Evolutionary conservation across 2,113 vertebrate genomes (phyloP).

Genomic region (Ophthalmolycus amberensis): DNA sequence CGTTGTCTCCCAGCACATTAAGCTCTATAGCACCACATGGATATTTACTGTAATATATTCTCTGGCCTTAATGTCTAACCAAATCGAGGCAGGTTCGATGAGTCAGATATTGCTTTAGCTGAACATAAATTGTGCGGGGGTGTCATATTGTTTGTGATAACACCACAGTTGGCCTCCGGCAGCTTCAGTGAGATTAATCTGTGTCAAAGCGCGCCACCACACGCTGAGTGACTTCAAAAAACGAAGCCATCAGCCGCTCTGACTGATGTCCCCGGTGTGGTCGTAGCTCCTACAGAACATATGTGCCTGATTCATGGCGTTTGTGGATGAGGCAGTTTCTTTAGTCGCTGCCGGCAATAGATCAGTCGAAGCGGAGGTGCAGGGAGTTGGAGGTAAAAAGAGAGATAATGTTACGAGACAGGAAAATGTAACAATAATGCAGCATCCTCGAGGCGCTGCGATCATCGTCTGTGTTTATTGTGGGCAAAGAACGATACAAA

Average conservation of each 20-base stretch:
- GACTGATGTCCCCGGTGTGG: conserved; percentile 47
- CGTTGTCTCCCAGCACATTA: conserved; percentile 29
- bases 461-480: conserved; percentile 66
- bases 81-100: conserved; percentile 14
- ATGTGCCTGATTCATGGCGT: conserved; percentile 49
- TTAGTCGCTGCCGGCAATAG: conserved; percentile 16
- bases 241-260: conserved; percentile 39
- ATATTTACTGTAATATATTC: conserved; percentile 25
- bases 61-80: conserved; percentile 8
- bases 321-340: conserved; percentile 24
- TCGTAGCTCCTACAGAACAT: conserved; percentile 38
- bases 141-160: conserved; percentile 48
- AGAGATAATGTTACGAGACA: background rate
- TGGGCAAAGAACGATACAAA: conserved; percentile 71
- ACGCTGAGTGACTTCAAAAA: conserved; percentile 39
- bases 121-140: background rate
- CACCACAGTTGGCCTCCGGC: conserved; percentile 20
- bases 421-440: conserved; percentile 15
- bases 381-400: background rate
- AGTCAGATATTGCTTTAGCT: conserved; percentile 29
- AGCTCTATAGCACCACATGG: background rate
- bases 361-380: conserved; percentile 17
- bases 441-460: background rate
- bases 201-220: conserved; percentile 20
- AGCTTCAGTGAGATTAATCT: conserved; percentile 45